These are phyloP conservation scores for Acrobasis repandana DNA, from an alignment of 2,888 invertebrate genomes.

Conservation along the genomic window DNA sequence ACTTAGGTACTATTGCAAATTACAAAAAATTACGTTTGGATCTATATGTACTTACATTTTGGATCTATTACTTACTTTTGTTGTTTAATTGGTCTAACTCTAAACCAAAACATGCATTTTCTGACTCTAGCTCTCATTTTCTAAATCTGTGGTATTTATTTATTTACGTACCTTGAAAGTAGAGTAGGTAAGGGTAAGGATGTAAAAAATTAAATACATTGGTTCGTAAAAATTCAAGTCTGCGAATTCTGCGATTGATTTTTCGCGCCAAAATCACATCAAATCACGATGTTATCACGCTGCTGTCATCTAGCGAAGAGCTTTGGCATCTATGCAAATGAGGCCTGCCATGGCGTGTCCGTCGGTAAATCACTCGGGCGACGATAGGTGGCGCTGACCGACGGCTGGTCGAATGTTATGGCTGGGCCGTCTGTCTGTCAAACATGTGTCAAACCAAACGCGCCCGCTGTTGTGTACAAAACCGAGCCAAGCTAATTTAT, in stretches of 20 bases:
- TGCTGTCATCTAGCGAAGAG: conserved; percentile 55
- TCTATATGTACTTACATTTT: no score
- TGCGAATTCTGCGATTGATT: background rate
- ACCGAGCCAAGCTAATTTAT: conserved; percentile 76
- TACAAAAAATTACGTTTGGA: no score
- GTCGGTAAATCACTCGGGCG: conserved; percentile 32
- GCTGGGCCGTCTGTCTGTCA: conserved; percentile 44
- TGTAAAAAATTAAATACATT: background rate
- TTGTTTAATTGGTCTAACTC: no score
- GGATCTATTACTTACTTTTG: no score
- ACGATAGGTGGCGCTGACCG: conserved; percentile 61
- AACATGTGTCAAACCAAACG: conserved; percentile 54
- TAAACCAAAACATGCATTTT: no score
- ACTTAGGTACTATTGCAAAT: no score
- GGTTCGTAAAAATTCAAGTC: background rate
- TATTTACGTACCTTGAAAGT: no score
- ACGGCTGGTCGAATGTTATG: conserved; percentile 41
- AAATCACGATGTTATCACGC: background rate
- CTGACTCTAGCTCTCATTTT: no score
- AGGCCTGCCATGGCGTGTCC: conserved; percentile 27
- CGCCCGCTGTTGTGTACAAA: conserved; percentile 71
- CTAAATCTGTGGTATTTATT: no score
- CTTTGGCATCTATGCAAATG: conserved; percentile 56
- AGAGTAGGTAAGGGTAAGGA: no score
- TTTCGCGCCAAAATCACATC: conserved; percentile 3